These are phyloP conservation scores for Belgica antarctica DNA, from an alignment of 2,888 invertebrate species.

Conservation along the genomic window DNA sequence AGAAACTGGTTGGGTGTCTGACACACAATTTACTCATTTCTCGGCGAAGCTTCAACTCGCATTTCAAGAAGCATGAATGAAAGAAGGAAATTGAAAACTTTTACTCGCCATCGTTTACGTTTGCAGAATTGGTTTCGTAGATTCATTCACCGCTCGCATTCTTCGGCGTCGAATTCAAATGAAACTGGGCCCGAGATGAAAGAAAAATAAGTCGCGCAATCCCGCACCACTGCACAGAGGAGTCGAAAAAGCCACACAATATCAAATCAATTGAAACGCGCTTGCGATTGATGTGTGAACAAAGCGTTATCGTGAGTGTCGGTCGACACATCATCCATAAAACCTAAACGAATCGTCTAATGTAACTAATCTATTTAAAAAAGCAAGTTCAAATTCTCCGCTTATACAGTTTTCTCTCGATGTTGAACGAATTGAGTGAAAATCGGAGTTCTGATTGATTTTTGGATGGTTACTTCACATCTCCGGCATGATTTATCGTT, in stretches of 20 bases:
- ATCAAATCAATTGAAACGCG: neutral
- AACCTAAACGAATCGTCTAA: neutral
- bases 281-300: neutral
- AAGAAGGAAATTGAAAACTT: conserved; percentile 8
- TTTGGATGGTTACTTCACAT: too few species aligned
- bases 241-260: too few species aligned
- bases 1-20: conserved; percentile 4
- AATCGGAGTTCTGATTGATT: too few species aligned
- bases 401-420: neutral
- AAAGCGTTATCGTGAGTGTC: neutral
- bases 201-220: too few species aligned
- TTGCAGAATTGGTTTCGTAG: neutral
- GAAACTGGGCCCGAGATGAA: too few species aligned
- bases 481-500: too few species aligned
- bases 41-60: neutral
- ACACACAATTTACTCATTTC: conserved; percentile 22
- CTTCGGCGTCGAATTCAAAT: neutral
- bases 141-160: neutral
- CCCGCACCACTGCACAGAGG: too few species aligned
- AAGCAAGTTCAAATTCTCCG: neutral
- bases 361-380: too few species aligned
- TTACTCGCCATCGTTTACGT: conserved; percentile 2
- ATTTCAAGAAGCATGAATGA: conserved; percentile 2
- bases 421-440: conserved; percentile 8
- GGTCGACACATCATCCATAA: conserved; percentile 9